Base-by-base conservation (phyloP, 2,888 invertebrate species). In the Noctua fimbriata region DNA sequence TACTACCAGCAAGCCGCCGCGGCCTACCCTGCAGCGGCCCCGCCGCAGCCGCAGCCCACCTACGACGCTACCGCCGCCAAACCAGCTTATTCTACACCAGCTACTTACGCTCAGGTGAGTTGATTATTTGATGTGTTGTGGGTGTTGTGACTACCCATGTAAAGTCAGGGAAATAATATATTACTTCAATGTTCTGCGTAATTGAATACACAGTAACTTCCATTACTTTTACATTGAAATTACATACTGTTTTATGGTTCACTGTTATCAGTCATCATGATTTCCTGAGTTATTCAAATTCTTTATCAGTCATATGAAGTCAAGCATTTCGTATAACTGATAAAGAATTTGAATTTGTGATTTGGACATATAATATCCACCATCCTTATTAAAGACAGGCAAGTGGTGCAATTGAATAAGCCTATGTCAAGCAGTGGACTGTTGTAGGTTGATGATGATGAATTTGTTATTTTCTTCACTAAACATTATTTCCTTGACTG, bases 1-100 rank as follows among this genome's bases (percentile, higher is more conserved):
- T 98, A 98, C 95, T 98, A 98, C 94, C 98, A 98, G 95, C 98
- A 98, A 89, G 98, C 98, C n/a, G 97, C 97, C 69, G 97, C 98
- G 65, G 97, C 98, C 72, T 98, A 98, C 93, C 97, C 98, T 16
- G 85, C 95, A 32, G 94, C 96, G 28, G 98, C 97, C 75, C 97
- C 97, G 60, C 97, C 97, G 71, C 97, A 97, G 91, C 97, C 97
- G 72, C 97, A 97, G 87, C 97, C 97, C 63, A 95, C 97, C 86
- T 97, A 97, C 94, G 97, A 97, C 90, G 92, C 97, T 69, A 93
- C 97, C 44, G 96, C 97, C 41, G 97, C 98, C 71, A 98, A 98
- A 90, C 98, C 98, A 12, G 97, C 98, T 0, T 98, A 98, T 91
- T 98, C 98, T 90, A 98, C 98, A 18, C 97, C 98, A 1, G 97